These are phyloP conservation scores for Andrena trimmerana DNA, from an alignment of 2,888 invertebrate genomes.

Conservation along the genomic window DNA sequence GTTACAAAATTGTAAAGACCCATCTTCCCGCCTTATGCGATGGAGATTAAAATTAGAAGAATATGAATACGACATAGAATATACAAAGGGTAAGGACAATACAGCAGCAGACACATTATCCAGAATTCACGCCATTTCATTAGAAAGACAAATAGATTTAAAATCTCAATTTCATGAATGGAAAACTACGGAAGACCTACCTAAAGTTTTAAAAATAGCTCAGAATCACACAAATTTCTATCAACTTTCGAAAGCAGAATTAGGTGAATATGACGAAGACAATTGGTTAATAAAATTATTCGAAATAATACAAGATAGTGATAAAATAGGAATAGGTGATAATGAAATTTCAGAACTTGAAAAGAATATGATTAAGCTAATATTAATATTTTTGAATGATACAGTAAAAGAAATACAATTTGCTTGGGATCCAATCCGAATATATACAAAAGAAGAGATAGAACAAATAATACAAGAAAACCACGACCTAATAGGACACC, in stretches of 20 bases:
- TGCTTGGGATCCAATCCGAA: not conserved
- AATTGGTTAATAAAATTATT: not conserved
- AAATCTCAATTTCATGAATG: not conserved
- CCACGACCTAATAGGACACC: constrained; percentile 15
- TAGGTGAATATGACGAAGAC: not conserved
- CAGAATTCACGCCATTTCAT: not conserved
- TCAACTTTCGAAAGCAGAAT: not conserved
- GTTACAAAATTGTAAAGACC: not conserved
- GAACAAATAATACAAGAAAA: constrained; percentile 5
- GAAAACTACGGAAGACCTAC: not conserved
- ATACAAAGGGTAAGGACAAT: constrained; percentile 9
- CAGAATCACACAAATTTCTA: not conserved
- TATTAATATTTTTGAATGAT: not conserved
- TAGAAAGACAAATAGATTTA: not conserved
- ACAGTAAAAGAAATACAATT: not conserved
- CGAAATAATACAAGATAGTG: not conserved
- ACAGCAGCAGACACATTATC: not conserved
- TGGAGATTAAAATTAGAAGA: constrained; percentile 22
- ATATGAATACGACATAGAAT: constrained; percentile 19
- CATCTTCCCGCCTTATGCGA: not conserved
- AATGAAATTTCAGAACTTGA: not conserved
- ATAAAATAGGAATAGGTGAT: constrained; percentile 3
- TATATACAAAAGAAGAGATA: not conserved
- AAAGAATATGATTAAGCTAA: not conserved
- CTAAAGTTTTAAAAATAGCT: not conserved